These are phyloP conservation scores for Pseudorasbora parva DNA, from an alignment of 2,113 vertebrate species.

Conservation along the genomic window DNA sequence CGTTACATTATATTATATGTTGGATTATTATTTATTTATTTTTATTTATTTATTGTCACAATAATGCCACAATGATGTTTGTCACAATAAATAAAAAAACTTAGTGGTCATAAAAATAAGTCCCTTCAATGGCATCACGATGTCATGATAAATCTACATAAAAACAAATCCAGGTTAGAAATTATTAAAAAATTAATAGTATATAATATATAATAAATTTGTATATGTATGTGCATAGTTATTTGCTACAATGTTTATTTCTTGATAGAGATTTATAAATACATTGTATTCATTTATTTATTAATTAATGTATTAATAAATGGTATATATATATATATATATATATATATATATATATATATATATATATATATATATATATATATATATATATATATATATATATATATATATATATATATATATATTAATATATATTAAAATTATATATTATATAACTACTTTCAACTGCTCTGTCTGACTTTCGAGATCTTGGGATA, in stretches of 20 bases:
- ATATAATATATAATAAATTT: too few species aligned
- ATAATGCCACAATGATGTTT: too few species aligned
- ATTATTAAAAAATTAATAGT: too few species aligned
- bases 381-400: neutral
- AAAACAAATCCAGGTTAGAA: too few species aligned
- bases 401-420: too few species aligned
- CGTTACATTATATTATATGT: neutral
- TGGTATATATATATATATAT: neutral
- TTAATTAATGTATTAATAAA: neutral
- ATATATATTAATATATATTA: neutral
- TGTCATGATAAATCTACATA: too few species aligned
- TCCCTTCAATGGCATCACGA: too few species aligned
- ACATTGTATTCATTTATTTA: neutral
- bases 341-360: neutral
- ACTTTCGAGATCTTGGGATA: neutral
- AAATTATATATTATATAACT: neutral
- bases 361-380: neutral
- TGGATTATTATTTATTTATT: neutral
- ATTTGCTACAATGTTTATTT: too few species aligned
- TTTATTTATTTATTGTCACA: neutral
- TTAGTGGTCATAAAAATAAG: too few species aligned
- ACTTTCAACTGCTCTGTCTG: neutral
- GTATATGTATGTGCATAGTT: neutral
- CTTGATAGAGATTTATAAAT: too few species aligned
- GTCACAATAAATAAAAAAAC: too few species aligned